These are phyloP conservation scores for Eremobia ochroleuca DNA, from an alignment of 2,888 invertebrate genomes.

Conservation along the genomic window DNA sequence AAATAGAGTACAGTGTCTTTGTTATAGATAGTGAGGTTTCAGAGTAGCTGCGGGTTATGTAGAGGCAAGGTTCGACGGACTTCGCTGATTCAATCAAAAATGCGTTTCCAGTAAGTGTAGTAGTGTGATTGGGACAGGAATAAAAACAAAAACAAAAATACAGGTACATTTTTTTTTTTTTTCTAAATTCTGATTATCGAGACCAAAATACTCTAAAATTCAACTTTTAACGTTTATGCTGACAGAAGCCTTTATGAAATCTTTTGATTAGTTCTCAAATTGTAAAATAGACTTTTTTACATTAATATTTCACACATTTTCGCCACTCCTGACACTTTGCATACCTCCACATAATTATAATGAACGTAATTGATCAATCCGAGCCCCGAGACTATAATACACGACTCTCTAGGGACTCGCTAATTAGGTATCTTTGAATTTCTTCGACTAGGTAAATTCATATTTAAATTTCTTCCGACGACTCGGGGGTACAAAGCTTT, in stretches of 20 bases:
- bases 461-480: conserved; percentile 37
- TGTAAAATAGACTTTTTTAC: not conserved
- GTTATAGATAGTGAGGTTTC: conserved; percentile 26
- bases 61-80: not conserved
- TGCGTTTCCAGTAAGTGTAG: not conserved
- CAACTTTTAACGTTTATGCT: not conserved
- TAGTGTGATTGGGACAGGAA: not conserved
- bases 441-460: conserved; percentile 46
- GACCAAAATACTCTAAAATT: not conserved
- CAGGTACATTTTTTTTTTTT: no score
- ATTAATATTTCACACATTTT: not conserved
- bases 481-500: conserved; percentile 5
- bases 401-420: conserved; percentile 10
- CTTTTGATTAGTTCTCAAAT: not conserved
- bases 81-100: not conserved
- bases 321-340: not conserved
- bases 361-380: conserved; percentile 54
- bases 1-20: conserved; percentile 25
- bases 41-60: not conserved
- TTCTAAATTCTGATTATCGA: not conserved
- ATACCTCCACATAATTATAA: conserved; percentile 44
- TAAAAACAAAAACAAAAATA: no score
- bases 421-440: conserved; percentile 45
- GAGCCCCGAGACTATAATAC: conserved; percentile 15
- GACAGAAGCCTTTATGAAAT: not conserved